These are phyloP conservation scores for Epicauta chinensis DNA, from an alignment of 1,140 invertebrate species.

Conservation along the genomic window DNA sequence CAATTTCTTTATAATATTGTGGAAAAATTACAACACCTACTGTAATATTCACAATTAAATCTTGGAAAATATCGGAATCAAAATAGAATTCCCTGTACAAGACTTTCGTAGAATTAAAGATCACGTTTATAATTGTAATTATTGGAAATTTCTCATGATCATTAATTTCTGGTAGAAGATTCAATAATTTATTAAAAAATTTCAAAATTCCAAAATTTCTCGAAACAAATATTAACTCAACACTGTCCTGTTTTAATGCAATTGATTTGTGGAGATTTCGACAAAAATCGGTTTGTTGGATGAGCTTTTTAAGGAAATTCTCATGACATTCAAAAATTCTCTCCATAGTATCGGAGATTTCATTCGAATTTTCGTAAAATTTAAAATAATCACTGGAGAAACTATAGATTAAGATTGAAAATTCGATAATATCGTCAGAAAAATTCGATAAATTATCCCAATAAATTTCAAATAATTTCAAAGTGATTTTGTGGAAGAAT, in stretches of 20 bases:
- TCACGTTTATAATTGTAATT: not conserved
- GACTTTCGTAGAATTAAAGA: not conserved
- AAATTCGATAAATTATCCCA: conserved; percentile 3
- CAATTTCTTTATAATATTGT: conserved; percentile 5
- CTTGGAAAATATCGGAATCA: conserved; percentile 2
- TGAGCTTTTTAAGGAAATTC: not conserved
- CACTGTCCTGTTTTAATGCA: not conserved
- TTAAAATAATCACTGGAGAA: conserved; percentile 2
- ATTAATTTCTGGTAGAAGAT: conserved; percentile 1
- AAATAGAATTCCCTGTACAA: conserved; percentile 5
- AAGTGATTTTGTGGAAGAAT: conserved; percentile 16
- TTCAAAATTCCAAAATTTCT: conserved; percentile 4
- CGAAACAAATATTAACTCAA: not conserved
- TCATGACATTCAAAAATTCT: not conserved
- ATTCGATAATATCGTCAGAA: conserved; percentile 1
- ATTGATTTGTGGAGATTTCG: not conserved
- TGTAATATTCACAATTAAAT: conserved; percentile 10
- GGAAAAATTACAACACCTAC: conserved; percentile 3
- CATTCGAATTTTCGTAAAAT: not conserved
- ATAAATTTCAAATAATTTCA: conserved; percentile 15
- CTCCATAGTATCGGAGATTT: not conserved
- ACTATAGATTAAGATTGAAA: conserved; percentile 8
- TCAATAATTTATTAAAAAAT: conserved; percentile 7
- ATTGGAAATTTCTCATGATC: not conserved
- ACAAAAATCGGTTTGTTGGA: not conserved